phyloP scores from a whole-genome alignment of 2,113 vertebrate genomes.

The Acanthochromis polyacanthus region DNA sequence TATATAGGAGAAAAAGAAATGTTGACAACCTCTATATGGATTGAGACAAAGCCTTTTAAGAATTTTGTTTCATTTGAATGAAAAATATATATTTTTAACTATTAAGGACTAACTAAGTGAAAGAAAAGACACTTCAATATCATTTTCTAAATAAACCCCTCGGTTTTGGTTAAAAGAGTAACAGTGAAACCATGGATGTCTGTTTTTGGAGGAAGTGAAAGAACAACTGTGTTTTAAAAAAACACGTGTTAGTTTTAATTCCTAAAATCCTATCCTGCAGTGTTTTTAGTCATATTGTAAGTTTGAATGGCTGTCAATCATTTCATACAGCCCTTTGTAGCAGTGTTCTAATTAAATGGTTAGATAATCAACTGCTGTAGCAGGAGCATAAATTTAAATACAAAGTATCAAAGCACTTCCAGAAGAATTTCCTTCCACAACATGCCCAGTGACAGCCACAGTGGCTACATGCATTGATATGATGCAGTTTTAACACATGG shows the following conservation, averaged over 20 bases:
- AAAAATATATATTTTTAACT: no score
- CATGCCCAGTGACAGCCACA: no score
- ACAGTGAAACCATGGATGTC: slow-evolving; percentile 33
- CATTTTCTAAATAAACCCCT: no score
- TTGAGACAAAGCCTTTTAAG: background rate
- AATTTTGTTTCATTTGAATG: background rate
- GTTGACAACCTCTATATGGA: background rate
- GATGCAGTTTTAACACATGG: background rate
- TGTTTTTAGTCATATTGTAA: background rate
- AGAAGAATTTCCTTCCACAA: no score
- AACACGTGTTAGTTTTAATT: slow-evolving; percentile 43
- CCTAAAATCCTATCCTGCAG: background rate
- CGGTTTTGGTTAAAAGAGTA: background rate
- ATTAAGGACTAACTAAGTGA: no score
- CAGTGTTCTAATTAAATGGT: no score
- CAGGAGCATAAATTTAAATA: no score
- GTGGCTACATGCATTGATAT: background rate
- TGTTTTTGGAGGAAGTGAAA: slow-evolving; percentile 53
- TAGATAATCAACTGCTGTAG: no score
- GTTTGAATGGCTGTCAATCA: background rate
- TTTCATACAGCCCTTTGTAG: background rate
- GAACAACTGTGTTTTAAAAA: background rate
- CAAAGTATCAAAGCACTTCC: no score
- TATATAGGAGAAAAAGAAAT: no score
- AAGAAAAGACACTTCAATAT: no score